Evolutionary conservation across 2,888 invertebrate species (phyloP).

Genomic region (Antitype chi): DNA sequence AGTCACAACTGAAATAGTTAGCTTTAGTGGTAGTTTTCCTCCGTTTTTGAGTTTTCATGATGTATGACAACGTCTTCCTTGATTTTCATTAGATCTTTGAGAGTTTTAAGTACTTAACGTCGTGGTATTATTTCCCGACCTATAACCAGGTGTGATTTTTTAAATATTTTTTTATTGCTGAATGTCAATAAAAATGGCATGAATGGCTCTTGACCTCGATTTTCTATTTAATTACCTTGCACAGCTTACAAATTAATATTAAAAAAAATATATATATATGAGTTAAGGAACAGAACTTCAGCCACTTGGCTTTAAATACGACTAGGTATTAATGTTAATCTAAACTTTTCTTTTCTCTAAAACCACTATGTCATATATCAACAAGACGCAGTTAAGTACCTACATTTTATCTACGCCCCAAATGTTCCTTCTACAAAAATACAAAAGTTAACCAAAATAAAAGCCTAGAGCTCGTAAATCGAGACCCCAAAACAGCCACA

Average conservation of each 20-base stretch:
- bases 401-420: constrained; percentile 24
- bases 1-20: too few species aligned
- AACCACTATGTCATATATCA: constrained; percentile 2
- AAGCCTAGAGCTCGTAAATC: constrained; percentile 48
- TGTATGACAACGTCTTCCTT: not conserved
- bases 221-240: too few species aligned
- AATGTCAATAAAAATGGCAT: too few species aligned
- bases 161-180: too few species aligned
- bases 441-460: constrained; percentile 37
- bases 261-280: not conserved
- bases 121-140: not conserved
- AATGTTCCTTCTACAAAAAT: constrained; percentile 21
- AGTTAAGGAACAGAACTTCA: not conserved
- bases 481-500: constrained; percentile 51
- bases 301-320: not conserved
- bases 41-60: not conserved
- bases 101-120: not conserved
- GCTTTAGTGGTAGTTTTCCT: not conserved
- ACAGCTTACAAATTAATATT: not conserved
- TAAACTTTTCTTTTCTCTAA: not conserved
- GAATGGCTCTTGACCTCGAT: too few species aligned
- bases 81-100: not conserved
- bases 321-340: not conserved
- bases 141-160: not conserved
- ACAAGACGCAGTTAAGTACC: not conserved